Evolutionary conservation across 2,113 vertebrate genomes (phyloP).

Genomic region (Forbesichthys papilliferus): DNA sequence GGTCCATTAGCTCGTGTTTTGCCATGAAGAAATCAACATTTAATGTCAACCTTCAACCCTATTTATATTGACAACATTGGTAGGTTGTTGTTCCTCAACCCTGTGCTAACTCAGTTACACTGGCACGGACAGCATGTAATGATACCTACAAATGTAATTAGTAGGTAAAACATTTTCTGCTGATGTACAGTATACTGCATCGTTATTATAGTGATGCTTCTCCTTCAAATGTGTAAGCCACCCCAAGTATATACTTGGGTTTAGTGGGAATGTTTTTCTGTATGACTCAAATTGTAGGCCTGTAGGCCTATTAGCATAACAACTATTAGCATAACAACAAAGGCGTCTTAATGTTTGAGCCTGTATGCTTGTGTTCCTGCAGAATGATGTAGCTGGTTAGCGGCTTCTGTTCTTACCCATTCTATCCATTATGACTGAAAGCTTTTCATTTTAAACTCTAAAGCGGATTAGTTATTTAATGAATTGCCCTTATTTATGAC

Average conservation of each 20-base stretch:
- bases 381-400: constrained; percentile 16
- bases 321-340: not conserved
- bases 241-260: constrained; percentile 16
- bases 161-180: not conserved
- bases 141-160: not conserved
- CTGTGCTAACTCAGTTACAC: constrained; percentile 14
- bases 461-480: constrained; percentile 67
- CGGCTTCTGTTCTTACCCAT: constrained; percentile 36
- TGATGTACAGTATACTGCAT: constrained; percentile 10
- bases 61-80: not conserved
- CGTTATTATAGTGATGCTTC: constrained; percentile 17
- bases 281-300: constrained; percentile 29
- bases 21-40: not conserved
- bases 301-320: not conserved
- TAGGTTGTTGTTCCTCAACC: constrained; percentile 10
- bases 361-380: not conserved
- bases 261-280: constrained; percentile 34
- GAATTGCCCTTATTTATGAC: constrained; percentile 58
- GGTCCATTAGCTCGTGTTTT: constrained; percentile 5
- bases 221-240: constrained; percentile 12
- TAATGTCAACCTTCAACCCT: not conserved
- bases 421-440: constrained; percentile 43
- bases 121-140: not conserved
- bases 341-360: not conserved
- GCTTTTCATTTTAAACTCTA: constrained; percentile 65